Conservation (phyloP, 2,113 vertebrate species). For the Odocoileus virginianus region DNA sequence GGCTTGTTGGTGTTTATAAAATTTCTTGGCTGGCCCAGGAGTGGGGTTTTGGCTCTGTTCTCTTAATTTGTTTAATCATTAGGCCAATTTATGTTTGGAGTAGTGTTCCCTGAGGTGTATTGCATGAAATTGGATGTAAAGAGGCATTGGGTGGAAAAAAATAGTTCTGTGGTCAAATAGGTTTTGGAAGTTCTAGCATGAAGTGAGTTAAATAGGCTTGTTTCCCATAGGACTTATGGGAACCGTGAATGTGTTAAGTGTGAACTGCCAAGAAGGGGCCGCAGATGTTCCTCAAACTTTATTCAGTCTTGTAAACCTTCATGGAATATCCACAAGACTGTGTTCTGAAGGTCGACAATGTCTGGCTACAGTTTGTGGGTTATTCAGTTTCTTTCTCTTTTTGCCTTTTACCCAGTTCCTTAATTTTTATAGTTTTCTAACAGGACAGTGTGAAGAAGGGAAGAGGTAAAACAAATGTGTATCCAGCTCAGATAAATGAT, state of each 20-base stretch:
- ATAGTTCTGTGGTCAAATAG: neutral
- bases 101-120: neutral
- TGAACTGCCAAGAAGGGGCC: neutral
- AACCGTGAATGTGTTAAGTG: neutral
- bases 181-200: conserved; percentile 12
- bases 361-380: neutral
- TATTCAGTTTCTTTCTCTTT: neutral
- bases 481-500: neutral
- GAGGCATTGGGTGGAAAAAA: neutral
- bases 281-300: neutral
- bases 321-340: neutral
- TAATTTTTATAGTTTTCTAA: neutral
- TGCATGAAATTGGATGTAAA: neutral
- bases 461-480: neutral
- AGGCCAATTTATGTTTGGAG: neutral
- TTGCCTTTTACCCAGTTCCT: neutral
- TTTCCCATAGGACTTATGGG: neutral
- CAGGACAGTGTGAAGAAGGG: neutral
- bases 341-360: neutral
- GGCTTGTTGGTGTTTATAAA: neutral
- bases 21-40: neutral
- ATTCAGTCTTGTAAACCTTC: neutral
- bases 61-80: neutral
- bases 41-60: neutral
- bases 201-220: neutral